Base-by-base conservation (phyloP, 2,113 vertebrate genomes). In the Aldabrachelys gigantea region DNA sequence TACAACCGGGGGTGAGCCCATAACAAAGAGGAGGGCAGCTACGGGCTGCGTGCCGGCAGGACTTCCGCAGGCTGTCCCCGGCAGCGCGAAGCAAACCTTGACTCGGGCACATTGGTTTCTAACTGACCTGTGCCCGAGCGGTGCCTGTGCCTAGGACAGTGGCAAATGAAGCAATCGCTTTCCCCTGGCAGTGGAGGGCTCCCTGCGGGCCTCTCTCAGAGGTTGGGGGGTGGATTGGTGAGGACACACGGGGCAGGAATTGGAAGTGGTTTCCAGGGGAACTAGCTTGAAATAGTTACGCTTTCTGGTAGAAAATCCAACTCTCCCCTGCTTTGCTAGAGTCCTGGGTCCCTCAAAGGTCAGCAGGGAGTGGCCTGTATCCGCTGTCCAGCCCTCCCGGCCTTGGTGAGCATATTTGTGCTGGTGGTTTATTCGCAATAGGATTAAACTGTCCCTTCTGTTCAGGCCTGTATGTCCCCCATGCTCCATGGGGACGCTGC, bases 31-130 rank as follows among this genome's bases (percentile, higher is more conserved):
- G 62, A 35, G 31, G 65, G 35, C 35, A 21, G 35, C 35, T 8
- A 2, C 4, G 1, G 65, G 17, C 65, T 3, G 7, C n/a, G 5
- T 5, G 57, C 25, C 1, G 8, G 17, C 4, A n/a, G 17, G 3
- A 69, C 17, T 38, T 17, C 65, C 35, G 17, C 17, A 69, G 65
- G 16, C 65, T 8, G 14, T 17, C 62, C 16, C 35, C 17, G 6
- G 65, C 35, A n/a, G 65, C 2, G 65, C 3, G 5, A 69, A 21
- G 35, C 35, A 17, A 69, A n/a, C 17, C 65, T n/a, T 19, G 4
- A 35, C 35, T 69, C 35, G 8, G 65, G 35, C 17, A 21, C 2
- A 17, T 21, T 38, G 65, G 17, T 17, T n/a, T n/a, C 65, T 19
- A 19, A 21, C 65, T 38, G 19, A 69, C 5, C 65, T 2, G 35